Evolutionary conservation across 2,113 vertebrate genomes (phyloP).

Genomic region (Argyrosomus japonicus): DNA sequence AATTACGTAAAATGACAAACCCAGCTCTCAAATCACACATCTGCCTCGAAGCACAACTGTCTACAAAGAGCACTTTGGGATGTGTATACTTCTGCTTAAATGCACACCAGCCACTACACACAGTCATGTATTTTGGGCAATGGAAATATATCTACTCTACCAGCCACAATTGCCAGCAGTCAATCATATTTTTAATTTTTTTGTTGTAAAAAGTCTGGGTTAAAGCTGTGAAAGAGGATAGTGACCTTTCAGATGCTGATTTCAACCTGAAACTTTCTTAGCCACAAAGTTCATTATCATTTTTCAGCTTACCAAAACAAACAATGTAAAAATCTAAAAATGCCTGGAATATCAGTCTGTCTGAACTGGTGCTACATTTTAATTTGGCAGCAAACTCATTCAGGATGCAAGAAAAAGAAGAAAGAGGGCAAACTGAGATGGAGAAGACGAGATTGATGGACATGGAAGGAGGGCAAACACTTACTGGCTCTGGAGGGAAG

Average conservation of each 20-base stretch:
- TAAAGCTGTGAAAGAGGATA: conserved; percentile 1
- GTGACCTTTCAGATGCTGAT: conserved; percentile 7
- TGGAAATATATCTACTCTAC: not conserved
- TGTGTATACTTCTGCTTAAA: conserved; percentile 9
- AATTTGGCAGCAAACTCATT: conserved; percentile 57
- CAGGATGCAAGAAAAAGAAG: conserved; percentile 26
- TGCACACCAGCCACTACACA: not conserved
- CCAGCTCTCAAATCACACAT: conserved; percentile 14
- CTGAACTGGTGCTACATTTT: conserved; percentile 53
- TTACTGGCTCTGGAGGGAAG: not conserved
- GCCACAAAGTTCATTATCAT: not conserved
- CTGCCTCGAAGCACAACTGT: not conserved
- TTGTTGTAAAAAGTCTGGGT: not conserved
- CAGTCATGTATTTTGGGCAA: not conserved
- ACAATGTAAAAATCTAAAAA: conserved; percentile 27
- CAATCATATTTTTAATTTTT: not conserved
- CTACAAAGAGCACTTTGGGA: conserved; percentile 14
- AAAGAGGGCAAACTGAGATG: not conserved
- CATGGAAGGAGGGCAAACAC: conserved; percentile 19
- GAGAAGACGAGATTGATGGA: conserved; percentile 28
- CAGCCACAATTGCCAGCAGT: not conserved
- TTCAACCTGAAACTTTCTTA: conserved; percentile 11
- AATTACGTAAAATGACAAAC: conserved; percentile 17
- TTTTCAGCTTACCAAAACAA: conserved; percentile 22
- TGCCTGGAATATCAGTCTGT: not conserved